Conservation (phyloP, 2,113 vertebrate species). For the Cephalopholis sonnerati region DNA sequence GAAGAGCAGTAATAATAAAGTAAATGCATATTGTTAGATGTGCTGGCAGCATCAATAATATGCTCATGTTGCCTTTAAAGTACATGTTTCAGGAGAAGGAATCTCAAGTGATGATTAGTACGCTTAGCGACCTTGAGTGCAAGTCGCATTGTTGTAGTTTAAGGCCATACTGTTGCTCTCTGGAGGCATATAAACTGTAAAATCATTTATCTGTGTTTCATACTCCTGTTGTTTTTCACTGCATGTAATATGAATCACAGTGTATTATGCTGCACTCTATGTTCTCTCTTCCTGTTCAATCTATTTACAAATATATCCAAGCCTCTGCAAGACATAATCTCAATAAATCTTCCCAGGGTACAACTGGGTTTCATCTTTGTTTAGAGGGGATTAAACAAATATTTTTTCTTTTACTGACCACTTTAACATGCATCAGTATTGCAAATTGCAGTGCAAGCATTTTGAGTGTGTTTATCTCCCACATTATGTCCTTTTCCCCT, state of each 20-base stretch:
- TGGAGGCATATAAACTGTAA: conserved; percentile 24
- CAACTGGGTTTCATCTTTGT: conserved; percentile 22
- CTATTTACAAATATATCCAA: conserved; percentile 21
- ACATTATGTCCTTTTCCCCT: not conserved
- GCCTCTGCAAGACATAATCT: conserved; percentile 23
- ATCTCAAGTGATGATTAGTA: conserved; percentile 38
- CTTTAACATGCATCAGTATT: not conserved
- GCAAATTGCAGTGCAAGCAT: not conserved
- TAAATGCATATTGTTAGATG: conserved; percentile 37
- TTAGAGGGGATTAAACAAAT: conserved; percentile 33
- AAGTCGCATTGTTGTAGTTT: conserved; percentile 36
- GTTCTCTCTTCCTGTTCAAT: conserved; percentile 17
- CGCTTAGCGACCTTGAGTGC: conserved; percentile 59
- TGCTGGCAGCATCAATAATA: conserved; percentile 44
- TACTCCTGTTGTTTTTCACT: conserved; percentile 15
- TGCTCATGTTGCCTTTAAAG: conserved; percentile 24
- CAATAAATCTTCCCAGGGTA: conserved; percentile 14
- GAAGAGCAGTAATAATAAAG: conserved; percentile 21
- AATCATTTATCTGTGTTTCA: conserved; percentile 35
- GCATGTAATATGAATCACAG: conserved; percentile 13
- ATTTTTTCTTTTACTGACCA: not conserved
- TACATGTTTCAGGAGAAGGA: conserved; percentile 13
- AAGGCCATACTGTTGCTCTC: conserved; percentile 41
- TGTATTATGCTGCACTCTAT: not conserved
- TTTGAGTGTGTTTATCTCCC: not conserved